phyloP scores from a whole-genome alignment of 2,888 invertebrate genomes.

The Drosophila vallismaia region DNA sequence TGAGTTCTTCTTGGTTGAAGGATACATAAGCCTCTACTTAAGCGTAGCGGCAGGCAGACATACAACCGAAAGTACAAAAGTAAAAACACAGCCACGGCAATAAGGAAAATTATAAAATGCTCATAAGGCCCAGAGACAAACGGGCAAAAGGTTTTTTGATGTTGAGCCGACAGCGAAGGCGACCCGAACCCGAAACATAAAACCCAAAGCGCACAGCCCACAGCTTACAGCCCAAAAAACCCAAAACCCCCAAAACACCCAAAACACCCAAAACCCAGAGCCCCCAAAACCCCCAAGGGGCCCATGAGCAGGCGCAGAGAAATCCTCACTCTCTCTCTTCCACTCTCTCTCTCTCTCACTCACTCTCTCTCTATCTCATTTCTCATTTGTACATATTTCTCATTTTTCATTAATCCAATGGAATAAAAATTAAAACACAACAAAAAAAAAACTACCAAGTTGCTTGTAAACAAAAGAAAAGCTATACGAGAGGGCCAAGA shows the following conservation, averaged over 20 bases:
- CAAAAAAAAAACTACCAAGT: constrained; percentile 22
- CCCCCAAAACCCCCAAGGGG: constrained; percentile 40
- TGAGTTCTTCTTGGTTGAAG: constrained; percentile 21
- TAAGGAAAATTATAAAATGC: constrained; percentile 61
- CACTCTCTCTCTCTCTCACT: constrained; percentile 1
- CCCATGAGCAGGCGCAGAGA: constrained; percentile 63
- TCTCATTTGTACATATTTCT: constrained; percentile 44
- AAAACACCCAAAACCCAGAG: constrained; percentile 1
- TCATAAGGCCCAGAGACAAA: constrained; percentile 58
- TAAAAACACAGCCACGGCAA: constrained; percentile 13
- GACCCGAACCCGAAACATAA: constrained; percentile 30
- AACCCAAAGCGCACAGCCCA: constrained; percentile 19
- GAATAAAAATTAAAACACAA: constrained; percentile 46
- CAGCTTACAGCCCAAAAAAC: background rate
- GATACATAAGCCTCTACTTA: constrained; percentile 43
- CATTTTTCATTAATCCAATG: constrained; percentile 50
- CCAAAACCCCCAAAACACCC: constrained; percentile 8
- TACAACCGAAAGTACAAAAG: constrained; percentile 12
- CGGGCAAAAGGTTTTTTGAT: constrained; percentile 50
- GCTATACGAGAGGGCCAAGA: constrained; percentile 3
- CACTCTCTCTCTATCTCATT: constrained; percentile 1
- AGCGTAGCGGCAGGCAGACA: constrained; percentile 32
- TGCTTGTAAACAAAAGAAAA: constrained; percentile 62
- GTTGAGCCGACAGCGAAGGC: constrained; percentile 57
- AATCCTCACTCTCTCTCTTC: constrained; percentile 17